Base-by-base conservation (phyloP, 1,140 invertebrate genomes). In the Hesperophylax magnus region DNA sequence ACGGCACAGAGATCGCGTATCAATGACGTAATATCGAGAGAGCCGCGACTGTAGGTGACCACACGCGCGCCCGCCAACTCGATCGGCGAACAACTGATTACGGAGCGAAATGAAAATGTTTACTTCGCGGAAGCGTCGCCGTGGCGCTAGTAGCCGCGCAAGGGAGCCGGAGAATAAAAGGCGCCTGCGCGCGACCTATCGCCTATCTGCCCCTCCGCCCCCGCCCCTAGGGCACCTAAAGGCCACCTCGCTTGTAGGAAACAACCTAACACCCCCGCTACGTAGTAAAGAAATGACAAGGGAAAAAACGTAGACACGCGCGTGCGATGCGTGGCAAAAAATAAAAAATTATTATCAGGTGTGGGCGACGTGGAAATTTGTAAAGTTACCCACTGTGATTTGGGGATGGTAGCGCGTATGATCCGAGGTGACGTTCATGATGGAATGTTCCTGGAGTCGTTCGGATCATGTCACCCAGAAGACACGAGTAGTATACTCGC, bases 31-130 rank as follows among this genome's bases (percentile, higher is more conserved):
- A 72, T 67, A 27, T 61, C 65, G 20, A 72, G 69, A 18, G n/a
- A 17, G 18, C 14, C 14, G 47, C 18, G 9, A n/a, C 7, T 14
- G 39, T 8, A 17, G 22, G 3, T 22, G 20, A 15, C 2, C 11
- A 72, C 52, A 72, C 69, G 69, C 6, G 15, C 52, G 52, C 24
- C 69, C 69, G 69, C 69, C 69, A 54, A 54, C 47, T 24, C 69
- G 69, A 20, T 72, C 69, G 69, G 69, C 69, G 69, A 72, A 72
- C 69, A 72, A 72, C 69, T 72, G 69, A 72, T 72, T 72, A 72
- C 69, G 20, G 47, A 53, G 69, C 69, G 69, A 72, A 72, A 72
- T 54, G 69, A 11, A 22, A 72, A 27, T 53, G 27, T 53, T 53
- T 72, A 53, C 47, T 72, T 72, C 69, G 69, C 69, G 39, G 20